Evolutionary conservation across 2,113 vertebrate species (phyloP).

Genomic region (Oryzias melastigma): DNA sequence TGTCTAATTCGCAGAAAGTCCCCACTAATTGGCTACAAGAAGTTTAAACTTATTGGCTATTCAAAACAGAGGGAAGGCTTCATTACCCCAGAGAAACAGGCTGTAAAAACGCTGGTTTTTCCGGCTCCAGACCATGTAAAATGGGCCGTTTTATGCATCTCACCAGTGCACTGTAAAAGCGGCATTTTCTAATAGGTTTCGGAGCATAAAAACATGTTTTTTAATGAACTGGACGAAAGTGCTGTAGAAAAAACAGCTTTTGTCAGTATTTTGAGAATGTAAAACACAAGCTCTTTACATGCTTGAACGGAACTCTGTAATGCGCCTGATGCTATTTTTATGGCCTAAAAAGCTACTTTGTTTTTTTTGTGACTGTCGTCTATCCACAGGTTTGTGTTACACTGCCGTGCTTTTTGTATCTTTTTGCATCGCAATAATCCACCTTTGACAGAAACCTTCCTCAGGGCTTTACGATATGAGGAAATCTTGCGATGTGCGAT

Average conservation of each 20-base stretch:
- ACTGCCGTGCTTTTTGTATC: constrained; percentile 57
- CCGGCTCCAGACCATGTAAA: neutral
- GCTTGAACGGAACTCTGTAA: too few relatives aligned
- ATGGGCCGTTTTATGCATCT: neutral
- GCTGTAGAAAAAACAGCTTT: too few relatives aligned
- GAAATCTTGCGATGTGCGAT: too few relatives aligned
- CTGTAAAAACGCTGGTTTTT: neutral
- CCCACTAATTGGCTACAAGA: neutral
- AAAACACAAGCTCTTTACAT: too few relatives aligned
- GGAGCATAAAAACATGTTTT: too few relatives aligned
- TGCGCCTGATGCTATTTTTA: too few relatives aligned
- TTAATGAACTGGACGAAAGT: too few relatives aligned
- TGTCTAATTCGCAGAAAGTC: neutral
- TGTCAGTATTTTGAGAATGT: too few relatives aligned
- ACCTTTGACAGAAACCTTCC: constrained; percentile 71
- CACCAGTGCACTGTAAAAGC: neutral
- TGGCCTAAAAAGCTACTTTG: neutral
- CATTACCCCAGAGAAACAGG: neutral
- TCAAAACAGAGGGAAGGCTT: neutral
- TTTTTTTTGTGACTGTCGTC: neutral
- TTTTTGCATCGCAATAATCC: constrained; percentile 49
- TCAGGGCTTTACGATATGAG: constrained; percentile 27
- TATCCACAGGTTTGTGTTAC: constrained; percentile 29
- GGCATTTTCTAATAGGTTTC: neutral
- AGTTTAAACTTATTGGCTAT: neutral